A percentile compares a stretch with the other conserved stretches of the same genome.
These are phyloP conservation scores for Anolis sagrei DNA, from an alignment of 2,113 vertebrate species.

Conservation along the genomic window DNA sequence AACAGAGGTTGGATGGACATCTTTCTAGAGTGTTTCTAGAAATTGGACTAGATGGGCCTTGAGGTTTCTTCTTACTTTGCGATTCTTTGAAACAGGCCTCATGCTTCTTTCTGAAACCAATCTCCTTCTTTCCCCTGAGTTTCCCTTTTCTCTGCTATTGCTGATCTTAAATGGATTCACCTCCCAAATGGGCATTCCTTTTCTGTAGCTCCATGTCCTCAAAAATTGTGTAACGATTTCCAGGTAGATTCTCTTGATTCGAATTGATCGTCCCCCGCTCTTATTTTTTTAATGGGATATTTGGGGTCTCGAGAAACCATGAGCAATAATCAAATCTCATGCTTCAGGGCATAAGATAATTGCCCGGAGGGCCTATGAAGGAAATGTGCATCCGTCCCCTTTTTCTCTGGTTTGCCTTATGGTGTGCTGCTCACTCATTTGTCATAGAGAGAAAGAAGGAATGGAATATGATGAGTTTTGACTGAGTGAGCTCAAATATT, in stretches of 20 bases:
- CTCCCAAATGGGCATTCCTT: neutral
- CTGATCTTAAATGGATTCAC: neutral
- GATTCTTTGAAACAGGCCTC: too few species aligned
- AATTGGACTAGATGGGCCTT: too few species aligned
- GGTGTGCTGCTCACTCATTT: neutral
- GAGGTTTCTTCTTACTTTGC: too few species aligned
- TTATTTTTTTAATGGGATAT: conserved; percentile 4
- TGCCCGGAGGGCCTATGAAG: conserved; percentile 36
- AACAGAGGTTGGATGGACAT: too few species aligned
- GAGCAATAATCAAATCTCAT: conserved; percentile 56
- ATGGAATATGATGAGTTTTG: neutral
- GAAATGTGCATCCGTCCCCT: neutral
- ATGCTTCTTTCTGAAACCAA: too few species aligned
- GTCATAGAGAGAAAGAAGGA: neutral
- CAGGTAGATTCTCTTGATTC: conserved; percentile 19
- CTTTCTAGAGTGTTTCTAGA: too few species aligned
- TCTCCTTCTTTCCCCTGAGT: too few species aligned
- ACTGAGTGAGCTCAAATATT: neutral
- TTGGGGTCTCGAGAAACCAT: conserved; percentile 27
- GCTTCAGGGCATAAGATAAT: conserved; percentile 58
- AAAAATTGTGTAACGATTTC: neutral
- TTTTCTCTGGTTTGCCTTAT: neutral
- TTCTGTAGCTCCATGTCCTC: neutral
- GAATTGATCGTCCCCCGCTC: conserved; percentile 20
- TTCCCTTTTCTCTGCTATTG: too few species aligned